phyloP scores from a whole-genome alignment of 2,888 invertebrate genomes.

The Patella depressa region DNA sequence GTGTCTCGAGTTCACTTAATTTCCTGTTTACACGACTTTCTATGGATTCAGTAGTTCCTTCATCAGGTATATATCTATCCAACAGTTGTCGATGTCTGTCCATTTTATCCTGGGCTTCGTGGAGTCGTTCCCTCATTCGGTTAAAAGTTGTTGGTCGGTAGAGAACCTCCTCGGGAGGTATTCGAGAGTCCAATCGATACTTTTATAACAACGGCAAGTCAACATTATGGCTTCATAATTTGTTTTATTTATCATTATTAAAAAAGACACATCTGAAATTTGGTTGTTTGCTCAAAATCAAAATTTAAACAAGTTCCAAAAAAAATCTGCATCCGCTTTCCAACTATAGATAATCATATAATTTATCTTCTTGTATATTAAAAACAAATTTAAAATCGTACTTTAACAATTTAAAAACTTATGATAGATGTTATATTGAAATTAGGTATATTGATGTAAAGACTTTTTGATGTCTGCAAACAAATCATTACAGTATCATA shows the following conservation, averaged over 20 bases:
- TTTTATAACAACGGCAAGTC: constrained; percentile 28
- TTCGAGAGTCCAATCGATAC: constrained; percentile 57
- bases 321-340: too few species aligned
- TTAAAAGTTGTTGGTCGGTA: constrained; percentile 51
- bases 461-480: too few species aligned
- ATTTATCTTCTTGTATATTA: too few species aligned
- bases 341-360: too few species aligned
- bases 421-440: too few species aligned
- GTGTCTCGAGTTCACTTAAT: constrained; percentile 26
- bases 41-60: constrained; percentile 16
- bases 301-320: too few species aligned
- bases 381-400: too few species aligned
- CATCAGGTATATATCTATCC: constrained; percentile 56
- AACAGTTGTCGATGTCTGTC: constrained; percentile 59
- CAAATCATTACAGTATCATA: too few species aligned
- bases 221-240: constrained; percentile 9
- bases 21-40: constrained; percentile 23
- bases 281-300: too few species aligned
- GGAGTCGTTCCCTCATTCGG: constrained; percentile 51
- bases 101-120: constrained; percentile 58
- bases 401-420: too few species aligned
- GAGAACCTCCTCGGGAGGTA: constrained; percentile 53
- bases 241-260: background rate
- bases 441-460: too few species aligned
- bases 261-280: too few species aligned